phyloP scores from a whole-genome alignment of 2,113 vertebrate species.

The Nesospiza acunhae region DNA sequence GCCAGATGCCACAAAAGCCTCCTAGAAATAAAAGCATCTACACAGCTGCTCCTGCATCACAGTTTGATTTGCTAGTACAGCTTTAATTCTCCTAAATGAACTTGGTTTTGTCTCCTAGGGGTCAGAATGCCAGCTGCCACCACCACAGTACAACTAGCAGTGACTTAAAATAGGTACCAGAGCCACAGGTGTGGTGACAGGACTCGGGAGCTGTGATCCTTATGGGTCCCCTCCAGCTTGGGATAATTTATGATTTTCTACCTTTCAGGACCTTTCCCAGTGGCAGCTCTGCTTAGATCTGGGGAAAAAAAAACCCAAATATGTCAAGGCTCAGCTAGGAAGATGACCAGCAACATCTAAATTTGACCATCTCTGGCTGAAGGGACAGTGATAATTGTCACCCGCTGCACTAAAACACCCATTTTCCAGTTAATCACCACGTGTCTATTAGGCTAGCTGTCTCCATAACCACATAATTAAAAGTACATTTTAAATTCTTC shows the following conservation, averaged over 20 bases:
- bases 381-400: not conserved
- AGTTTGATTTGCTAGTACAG: not conserved
- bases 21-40: not conserved
- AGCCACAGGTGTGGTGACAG: accelerated
- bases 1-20: not conserved
- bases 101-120: not conserved
- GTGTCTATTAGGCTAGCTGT: not conserved
- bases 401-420: not conserved
- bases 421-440: not conserved
- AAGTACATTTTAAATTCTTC: not conserved
- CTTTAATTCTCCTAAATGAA: not conserved
- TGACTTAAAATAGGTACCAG: not conserved
- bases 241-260: not conserved
- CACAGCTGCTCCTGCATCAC: not conserved
- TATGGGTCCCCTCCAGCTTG: not conserved
- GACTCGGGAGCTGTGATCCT: not conserved
- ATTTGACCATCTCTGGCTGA: not conserved
- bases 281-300: not conserved
- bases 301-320: not conserved
- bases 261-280: not conserved
- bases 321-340: not conserved
- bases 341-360: not conserved
- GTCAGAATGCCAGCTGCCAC: not conserved
- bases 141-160: not conserved
- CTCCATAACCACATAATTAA: not conserved